A percentile compares a stretch with the other conserved stretches of the same genome.
Evolutionary conservation across 35 echinoderm and acorn worm genomes (phyloP).

Genomic region (Patiria miniata): DNA sequence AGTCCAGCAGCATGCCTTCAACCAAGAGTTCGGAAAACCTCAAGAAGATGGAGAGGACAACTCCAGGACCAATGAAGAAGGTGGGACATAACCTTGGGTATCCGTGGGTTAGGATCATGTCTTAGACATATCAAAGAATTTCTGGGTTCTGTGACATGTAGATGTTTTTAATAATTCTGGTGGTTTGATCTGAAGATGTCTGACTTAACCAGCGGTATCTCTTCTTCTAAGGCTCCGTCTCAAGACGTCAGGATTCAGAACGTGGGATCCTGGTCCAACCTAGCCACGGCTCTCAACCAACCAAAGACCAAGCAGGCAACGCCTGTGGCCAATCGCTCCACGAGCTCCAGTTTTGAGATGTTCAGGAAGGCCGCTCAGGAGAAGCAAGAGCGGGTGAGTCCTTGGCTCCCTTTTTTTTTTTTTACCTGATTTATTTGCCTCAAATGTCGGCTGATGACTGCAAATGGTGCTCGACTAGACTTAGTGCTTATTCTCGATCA

Average conservation of each 20-base stretch:
- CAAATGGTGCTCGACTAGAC: too few species aligned
- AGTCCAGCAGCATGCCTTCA: conserved; percentile 44
- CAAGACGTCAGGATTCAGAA: conserved; percentile 84
- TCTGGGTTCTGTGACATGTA: too few species aligned
- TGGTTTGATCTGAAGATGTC: too few species aligned
- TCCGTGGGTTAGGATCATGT: too few species aligned
- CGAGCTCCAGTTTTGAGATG: conserved; percentile 78
- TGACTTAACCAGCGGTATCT: too few species aligned
- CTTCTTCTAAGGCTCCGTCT: not conserved
- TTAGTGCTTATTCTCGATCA: too few species aligned
- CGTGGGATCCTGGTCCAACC: conserved; percentile 88
- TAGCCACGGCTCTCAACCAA: conserved; percentile 56
- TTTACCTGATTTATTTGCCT: too few species aligned
- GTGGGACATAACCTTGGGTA: too few species aligned
- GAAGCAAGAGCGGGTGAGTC: conserved; percentile 89
- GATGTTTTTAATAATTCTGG: too few species aligned
- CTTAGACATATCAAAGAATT: too few species aligned
- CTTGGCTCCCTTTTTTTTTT: not conserved
- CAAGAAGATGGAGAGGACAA: conserved; percentile 65
- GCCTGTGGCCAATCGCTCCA: not conserved
- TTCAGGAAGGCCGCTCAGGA: conserved; percentile 87
- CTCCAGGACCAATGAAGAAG: conserved; percentile 59
- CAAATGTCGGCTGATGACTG: too few species aligned
- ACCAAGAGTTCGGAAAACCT: conserved; percentile 82
- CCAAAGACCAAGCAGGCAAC: conserved; percentile 16